Evolutionary conservation across 1,140 invertebrate genomes (phyloP).

Genomic region (Drosophila kanapiae): DNA sequence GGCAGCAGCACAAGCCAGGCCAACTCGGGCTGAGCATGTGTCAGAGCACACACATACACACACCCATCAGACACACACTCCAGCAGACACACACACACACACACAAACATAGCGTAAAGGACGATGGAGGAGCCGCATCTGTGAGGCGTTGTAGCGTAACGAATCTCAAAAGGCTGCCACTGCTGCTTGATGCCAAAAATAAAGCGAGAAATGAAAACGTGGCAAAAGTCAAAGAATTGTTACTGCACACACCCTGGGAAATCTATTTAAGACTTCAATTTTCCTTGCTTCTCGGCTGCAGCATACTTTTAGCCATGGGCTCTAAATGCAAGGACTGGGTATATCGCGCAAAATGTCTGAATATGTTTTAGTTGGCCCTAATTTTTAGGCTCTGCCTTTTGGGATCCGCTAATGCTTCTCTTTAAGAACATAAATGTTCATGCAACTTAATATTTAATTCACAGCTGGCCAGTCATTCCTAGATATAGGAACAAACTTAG

Average conservation of each 20-base stretch:
- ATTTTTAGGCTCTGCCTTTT: background rate
- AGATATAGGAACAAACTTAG: no score
- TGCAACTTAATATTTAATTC: background rate
- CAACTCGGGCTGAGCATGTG: constrained; percentile 44
- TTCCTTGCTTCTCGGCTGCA: background rate
- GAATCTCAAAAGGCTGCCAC: constrained; percentile 62
- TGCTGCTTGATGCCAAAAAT: constrained; percentile 73
- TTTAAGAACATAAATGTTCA: no score
- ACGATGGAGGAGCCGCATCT: constrained; percentile 42
- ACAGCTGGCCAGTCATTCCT: no score
- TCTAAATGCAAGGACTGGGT: background rate
- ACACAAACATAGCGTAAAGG: constrained; percentile 25
- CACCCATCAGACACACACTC: constrained; percentile 17
- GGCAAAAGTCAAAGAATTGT: constrained; percentile 53
- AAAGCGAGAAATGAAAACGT: constrained; percentile 62
- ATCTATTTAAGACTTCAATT: constrained; percentile 54
- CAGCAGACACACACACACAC: constrained; percentile 1
- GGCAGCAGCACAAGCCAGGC: constrained; percentile 52
- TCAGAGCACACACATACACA: constrained; percentile 33
- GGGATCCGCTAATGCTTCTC: no score
- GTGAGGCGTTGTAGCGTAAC: constrained; percentile 61
- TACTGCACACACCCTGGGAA: constrained; percentile 53
- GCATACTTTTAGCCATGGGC: constrained; percentile 10
- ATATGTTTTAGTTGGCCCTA: background rate
- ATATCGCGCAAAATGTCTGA: no score